phyloP scores from a whole-genome alignment of 2,113 vertebrate species.

The Mesoclemmys tuberculata region DNA sequence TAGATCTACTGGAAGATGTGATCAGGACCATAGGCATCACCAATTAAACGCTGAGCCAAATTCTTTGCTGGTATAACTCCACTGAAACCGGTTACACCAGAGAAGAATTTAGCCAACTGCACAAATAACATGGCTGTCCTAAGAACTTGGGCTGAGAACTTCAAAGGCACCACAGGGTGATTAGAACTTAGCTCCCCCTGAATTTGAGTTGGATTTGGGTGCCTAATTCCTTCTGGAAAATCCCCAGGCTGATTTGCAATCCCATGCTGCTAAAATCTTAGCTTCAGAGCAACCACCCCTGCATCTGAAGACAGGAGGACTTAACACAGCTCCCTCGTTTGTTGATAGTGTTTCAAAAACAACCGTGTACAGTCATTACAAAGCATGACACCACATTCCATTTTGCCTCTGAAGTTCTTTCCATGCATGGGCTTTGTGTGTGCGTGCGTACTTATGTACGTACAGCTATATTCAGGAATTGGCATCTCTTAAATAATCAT shows the following conservation, averaged over 20 bases:
- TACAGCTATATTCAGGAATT: neutral
- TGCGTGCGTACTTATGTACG: neutral
- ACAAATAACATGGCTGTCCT: neutral
- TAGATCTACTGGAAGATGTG: rapidly evolving
- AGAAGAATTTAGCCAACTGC: neutral
- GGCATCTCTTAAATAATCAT: neutral
- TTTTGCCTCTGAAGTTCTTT: neutral
- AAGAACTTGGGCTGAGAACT: neutral
- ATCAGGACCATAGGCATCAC: rapidly evolving
- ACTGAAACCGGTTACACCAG: neutral
- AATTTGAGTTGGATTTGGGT: neutral
- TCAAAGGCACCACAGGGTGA: neutral
- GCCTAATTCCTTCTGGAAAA: neutral
- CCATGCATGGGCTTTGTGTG: neutral
- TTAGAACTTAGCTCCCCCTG: neutral
- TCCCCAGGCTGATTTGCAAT: neutral
- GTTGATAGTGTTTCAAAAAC: neutral
- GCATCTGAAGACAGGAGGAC: neutral
- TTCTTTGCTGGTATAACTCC: neutral
- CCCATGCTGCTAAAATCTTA: neutral
- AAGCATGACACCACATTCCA: neutral
- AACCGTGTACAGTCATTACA: neutral
- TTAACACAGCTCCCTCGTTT: neutral
- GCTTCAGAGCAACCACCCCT: neutral
- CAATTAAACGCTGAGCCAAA: neutral